Evolutionary conservation across 2,888 invertebrate genomes (phyloP).

Genomic region (Tipula unca): DNA sequence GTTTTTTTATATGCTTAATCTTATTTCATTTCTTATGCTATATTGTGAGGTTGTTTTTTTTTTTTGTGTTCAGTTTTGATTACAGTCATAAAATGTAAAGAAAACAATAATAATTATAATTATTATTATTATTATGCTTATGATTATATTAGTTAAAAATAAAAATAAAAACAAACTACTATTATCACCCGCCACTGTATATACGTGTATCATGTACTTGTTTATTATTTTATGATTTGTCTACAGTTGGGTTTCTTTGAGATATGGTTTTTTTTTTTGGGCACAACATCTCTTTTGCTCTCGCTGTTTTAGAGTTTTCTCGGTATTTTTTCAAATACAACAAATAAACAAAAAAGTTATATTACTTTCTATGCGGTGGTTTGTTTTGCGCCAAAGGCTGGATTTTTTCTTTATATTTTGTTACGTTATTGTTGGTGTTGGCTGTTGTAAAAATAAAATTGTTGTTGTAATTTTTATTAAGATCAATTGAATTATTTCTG

Average conservation of each 20-base stretch:
- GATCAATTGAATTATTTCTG: neutral
- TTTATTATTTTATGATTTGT: neutral
- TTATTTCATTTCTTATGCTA: neutral
- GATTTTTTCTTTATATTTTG: neutral
- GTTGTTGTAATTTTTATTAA: neutral
- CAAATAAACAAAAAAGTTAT: neutral
- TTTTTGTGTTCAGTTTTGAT: neutral
- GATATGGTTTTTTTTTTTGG: neutral
- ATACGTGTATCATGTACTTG: neutral
- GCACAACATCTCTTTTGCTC: neutral
- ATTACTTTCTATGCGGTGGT: neutral
- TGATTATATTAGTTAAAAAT: neutral
- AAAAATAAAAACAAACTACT: neutral
- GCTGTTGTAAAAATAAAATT: neutral
- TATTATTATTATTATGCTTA: neutral
- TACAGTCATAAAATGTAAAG: neutral
- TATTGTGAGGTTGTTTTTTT: neutral
- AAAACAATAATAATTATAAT: slow-evolving; percentile 14
- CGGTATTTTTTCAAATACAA: neutral
- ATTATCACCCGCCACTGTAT: slow-evolving; percentile 14
- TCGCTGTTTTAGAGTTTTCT: neutral
- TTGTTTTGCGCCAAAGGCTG: neutral
- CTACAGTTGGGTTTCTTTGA: neutral
- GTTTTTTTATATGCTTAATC: neutral
- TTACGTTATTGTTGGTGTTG: neutral